Evolutionary conservation across 1,140 invertebrate genomes (phyloP).

Genomic region (Hycleus cichorii): DNA sequence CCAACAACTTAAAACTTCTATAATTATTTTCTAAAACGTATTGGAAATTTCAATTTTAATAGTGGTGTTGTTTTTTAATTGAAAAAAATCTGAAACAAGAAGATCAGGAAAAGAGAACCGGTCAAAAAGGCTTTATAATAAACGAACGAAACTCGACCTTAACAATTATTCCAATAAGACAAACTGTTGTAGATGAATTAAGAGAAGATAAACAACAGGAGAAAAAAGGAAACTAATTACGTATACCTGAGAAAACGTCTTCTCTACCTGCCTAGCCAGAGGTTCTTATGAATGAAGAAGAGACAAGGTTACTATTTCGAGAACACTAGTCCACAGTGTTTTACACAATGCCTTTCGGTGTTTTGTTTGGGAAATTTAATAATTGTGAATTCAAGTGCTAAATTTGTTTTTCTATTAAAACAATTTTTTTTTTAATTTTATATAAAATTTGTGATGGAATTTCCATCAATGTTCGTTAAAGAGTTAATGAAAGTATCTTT

Average conservation of each 20-base stretch:
- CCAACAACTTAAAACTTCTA: not conserved
- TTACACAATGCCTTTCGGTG: constrained; percentile 24
- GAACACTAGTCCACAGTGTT: constrained; percentile 9
- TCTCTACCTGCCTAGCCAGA: constrained; percentile 27
- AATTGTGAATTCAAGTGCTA: too few relatives aligned
- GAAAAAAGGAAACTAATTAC: constrained; percentile 33
- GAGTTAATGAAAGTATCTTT: constrained; percentile 26
- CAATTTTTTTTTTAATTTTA: too few relatives aligned
- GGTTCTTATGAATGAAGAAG: constrained; percentile 40
- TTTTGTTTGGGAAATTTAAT: too few relatives aligned
- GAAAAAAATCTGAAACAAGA: constrained; percentile 1
- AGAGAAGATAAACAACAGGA: too few relatives aligned
- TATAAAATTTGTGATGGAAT: constrained; percentile 24
- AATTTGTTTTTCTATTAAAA: too few relatives aligned
- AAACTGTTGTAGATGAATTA: constrained; percentile 14
- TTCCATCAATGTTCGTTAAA: constrained; percentile 25
- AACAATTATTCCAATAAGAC: constrained; percentile 5
- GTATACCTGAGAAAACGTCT: constrained; percentile 27
- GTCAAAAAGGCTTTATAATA: constrained; percentile 25
- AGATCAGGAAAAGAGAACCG: constrained; percentile 30
- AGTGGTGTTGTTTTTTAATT: not conserved
- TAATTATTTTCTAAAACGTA: not conserved
- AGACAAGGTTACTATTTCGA: constrained; percentile 25
- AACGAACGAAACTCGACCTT: constrained; percentile 23
- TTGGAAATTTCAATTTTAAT: not conserved